phyloP scores from a whole-genome alignment of 2,113 vertebrate species.

The Vicugna pacos region DNA sequence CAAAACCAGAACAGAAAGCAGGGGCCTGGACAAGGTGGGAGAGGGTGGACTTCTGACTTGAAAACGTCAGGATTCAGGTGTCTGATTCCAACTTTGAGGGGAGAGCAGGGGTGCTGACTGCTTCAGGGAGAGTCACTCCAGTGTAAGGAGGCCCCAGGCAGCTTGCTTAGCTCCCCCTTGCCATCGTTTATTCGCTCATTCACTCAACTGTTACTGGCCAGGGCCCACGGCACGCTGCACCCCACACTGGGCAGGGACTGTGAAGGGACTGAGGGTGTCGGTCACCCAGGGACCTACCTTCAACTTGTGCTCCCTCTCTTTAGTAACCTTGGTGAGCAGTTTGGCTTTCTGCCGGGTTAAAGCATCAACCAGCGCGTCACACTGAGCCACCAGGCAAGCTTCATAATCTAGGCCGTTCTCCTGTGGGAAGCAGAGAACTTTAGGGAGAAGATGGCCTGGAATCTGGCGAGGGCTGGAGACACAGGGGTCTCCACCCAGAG shows the following conservation, averaged over 20 bases:
- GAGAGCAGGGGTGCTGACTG: not conserved
- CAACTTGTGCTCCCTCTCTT: slow-evolving; percentile 97
- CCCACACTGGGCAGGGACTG: not conserved
- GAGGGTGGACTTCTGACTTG: not conserved
- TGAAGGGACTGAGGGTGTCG: rapidly evolving
- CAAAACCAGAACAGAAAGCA: not conserved
- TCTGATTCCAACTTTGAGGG: not conserved
- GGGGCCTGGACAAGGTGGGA: not conserved
- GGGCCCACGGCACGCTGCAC: not conserved
- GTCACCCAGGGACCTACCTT: slow-evolving; percentile 88
- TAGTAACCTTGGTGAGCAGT: slow-evolving; percentile 98
- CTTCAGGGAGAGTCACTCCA: not conserved
- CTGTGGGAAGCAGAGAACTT: slow-evolving; percentile 82
- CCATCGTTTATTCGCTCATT: too few relatives aligned
- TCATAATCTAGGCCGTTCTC: slow-evolving; percentile 98
- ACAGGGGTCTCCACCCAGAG: rapidly evolving
- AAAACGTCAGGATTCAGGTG: not conserved
- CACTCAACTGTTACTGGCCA: not conserved
- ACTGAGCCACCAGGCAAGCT: slow-evolving; percentile 98
- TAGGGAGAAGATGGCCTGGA: not conserved
- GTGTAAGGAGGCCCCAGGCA: not conserved
- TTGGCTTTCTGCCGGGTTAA: slow-evolving; percentile 98
- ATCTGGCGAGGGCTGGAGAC: not conserved
- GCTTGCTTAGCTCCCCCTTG: not conserved
- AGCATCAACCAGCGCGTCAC: slow-evolving; percentile 97